Evolutionary conservation across 2,113 vertebrate species (phyloP).

Genomic region (Hassar affinis): DNA sequence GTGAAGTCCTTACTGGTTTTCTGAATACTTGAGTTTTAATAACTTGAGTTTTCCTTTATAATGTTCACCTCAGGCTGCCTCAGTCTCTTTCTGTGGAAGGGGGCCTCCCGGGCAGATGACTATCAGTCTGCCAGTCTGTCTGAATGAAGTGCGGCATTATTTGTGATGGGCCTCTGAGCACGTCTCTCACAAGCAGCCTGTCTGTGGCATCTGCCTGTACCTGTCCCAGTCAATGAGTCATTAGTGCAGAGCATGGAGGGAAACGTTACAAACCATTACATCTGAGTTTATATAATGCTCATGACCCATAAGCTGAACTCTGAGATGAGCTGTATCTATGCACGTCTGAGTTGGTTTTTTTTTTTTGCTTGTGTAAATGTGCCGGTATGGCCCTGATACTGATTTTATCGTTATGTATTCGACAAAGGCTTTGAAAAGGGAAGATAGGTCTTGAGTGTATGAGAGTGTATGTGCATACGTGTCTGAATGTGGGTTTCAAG

Average conservation of each 20-base stretch:
- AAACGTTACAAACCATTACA: constrained; percentile 35
- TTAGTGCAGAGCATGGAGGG: constrained; percentile 14
- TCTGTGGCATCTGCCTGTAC: constrained; percentile 31
- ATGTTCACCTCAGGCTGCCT: background rate
- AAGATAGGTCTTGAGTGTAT: constrained; percentile 13
- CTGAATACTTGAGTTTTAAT: too few species aligned
- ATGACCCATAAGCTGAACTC: constrained; percentile 13
- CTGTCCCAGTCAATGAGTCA: constrained; percentile 28
- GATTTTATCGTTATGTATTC: constrained; percentile 16
- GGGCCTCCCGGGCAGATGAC: constrained; percentile 46
- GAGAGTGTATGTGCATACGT: background rate
- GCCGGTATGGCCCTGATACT: constrained; percentile 27
- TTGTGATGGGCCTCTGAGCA: constrained; percentile 25
- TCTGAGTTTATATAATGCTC: constrained; percentile 40
- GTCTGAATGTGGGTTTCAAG: constrained; percentile 19
- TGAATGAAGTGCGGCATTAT: constrained; percentile 18
- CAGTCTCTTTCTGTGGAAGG: constrained; percentile 17
- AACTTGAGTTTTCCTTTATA: background rate
- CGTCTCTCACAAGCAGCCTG: constrained; percentile 30
- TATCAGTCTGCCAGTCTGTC: constrained; percentile 47
- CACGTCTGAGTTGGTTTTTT: background rate
- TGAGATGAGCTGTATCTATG: background rate
- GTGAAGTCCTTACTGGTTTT: background rate
- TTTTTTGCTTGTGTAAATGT: constrained; percentile 15
- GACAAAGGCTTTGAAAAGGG: constrained; percentile 3